These are phyloP conservation scores for Plemyria rubiginata DNA, from an alignment of 2,888 invertebrate species.

Conservation along the genomic window DNA sequence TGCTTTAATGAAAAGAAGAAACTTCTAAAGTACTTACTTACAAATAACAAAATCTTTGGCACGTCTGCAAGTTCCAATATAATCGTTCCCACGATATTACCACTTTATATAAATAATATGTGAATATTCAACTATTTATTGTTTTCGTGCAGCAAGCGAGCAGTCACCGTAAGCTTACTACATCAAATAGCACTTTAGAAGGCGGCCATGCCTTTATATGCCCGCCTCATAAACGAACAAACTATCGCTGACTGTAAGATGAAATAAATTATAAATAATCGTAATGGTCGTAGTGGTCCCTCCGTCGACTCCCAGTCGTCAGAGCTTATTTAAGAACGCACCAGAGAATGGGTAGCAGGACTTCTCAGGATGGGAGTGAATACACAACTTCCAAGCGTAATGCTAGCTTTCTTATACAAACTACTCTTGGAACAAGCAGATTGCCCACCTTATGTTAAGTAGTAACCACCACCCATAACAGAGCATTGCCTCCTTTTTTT, in stretches of 20 bases:
- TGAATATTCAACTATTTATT: slow-evolving; percentile 11
- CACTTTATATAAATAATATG: slow-evolving; percentile 3
- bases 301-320: too few species aligned
- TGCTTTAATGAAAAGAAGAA: background rate
- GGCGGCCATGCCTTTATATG: slow-evolving; percentile 70
- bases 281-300: too few species aligned
- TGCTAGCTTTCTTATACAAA: too few species aligned
- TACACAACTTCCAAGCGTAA: too few species aligned
- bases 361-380: too few species aligned
- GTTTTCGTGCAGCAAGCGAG: slow-evolving; percentile 23
- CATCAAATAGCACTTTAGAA: slow-evolving; percentile 60
- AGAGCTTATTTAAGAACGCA: too few species aligned
- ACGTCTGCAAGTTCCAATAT: slow-evolving; percentile 3
- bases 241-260: background rate
- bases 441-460: too few species aligned
- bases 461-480: too few species aligned
- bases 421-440: too few species aligned
- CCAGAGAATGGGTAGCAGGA: too few species aligned
- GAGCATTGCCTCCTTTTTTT: too few species aligned
- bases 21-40: slow-evolving; percentile 18
- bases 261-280: background rate
- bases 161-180: slow-evolving; percentile 55
- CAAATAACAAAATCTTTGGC: slow-evolving; percentile 10
- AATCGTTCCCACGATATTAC: slow-evolving; percentile 1
- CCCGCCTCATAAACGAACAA: slow-evolving; percentile 44